phyloP scores from a whole-genome alignment of 2,888 invertebrate species.

The Agonopterix arenella region DNA sequence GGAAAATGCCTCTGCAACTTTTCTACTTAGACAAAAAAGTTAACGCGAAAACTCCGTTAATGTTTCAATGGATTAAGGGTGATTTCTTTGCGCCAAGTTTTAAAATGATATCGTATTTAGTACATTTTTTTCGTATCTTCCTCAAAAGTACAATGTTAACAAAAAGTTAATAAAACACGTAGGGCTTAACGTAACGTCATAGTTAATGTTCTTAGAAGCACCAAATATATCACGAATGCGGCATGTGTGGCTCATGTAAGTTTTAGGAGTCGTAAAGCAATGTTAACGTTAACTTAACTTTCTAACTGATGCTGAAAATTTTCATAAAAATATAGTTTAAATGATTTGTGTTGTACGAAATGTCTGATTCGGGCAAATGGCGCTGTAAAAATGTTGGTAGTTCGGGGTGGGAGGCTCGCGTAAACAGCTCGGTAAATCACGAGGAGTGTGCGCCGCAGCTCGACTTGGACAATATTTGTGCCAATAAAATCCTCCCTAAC shows the following conservation, averaged over 20 bases:
- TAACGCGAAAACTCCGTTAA: slow-evolving; percentile 51
- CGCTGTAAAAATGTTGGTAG: slow-evolving; percentile 59
- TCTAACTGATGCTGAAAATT: slow-evolving; percentile 28
- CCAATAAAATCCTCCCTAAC: slow-evolving; percentile 70
- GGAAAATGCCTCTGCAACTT: slow-evolving; percentile 64
- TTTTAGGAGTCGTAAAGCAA: slow-evolving; percentile 5
- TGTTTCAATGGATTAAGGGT: slow-evolving; percentile 46
- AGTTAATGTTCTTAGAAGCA: too few relatives aligned
- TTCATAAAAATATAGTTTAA: slow-evolving; percentile 51
- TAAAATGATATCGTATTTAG: too few relatives aligned
- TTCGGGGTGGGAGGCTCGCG: slow-evolving; percentile 55
- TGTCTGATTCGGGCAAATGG: slow-evolving; percentile 52
- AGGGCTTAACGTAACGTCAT: too few relatives aligned
- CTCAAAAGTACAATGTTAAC: background rate
- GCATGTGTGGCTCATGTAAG: background rate
- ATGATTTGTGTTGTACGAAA: slow-evolving; percentile 58
- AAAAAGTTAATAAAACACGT: too few relatives aligned
- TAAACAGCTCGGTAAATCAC: slow-evolving; percentile 74
- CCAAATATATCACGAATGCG: too few relatives aligned
- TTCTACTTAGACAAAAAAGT: slow-evolving; percentile 62
- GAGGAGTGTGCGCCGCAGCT: slow-evolving; percentile 57
- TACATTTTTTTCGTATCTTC: background rate
- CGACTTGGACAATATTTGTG: slow-evolving; percentile 72
- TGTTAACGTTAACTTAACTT: slow-evolving; percentile 5
- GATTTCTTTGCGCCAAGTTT: slow-evolving; percentile 28